phyloP scores from a whole-genome alignment of 2,113 vertebrate species.

The Boleophthalmus pectinirostris region DNA sequence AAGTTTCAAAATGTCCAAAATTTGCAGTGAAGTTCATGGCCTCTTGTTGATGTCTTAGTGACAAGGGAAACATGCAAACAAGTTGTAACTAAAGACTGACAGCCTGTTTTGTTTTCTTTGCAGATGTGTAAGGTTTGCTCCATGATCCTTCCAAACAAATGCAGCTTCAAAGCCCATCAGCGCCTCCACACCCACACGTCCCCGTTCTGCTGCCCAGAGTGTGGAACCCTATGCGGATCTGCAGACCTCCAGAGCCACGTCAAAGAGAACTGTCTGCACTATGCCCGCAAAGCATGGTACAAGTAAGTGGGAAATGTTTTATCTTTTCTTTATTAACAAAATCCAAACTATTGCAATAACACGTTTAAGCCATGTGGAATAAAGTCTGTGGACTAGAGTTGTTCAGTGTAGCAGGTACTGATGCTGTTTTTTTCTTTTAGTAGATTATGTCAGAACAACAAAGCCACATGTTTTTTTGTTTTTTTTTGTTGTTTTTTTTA shows the following conservation, averaged over 20 bases:
- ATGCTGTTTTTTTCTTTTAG: no score
- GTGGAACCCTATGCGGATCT: conserved; percentile 86
- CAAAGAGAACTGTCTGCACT: conserved; percentile 95
- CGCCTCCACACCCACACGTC: conserved; percentile 93
- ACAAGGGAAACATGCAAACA: neutral
- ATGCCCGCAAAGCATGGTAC: conserved; percentile 91
- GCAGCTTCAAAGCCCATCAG: conserved; percentile 91
- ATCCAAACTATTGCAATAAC: no score
- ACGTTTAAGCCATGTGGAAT: no score
- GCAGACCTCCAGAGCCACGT: conserved; percentile 95
- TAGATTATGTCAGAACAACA: no score
- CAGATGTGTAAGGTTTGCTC: conserved; percentile 92
- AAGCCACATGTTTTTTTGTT: no score
- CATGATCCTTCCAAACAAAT: conserved; percentile 95
- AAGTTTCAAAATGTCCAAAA: no score
- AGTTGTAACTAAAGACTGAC: neutral
- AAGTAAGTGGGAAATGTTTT: conserved; percentile 76
- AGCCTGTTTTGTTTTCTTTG: neutral
- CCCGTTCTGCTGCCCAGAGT: conserved; percentile 94
- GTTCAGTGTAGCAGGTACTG: no score
- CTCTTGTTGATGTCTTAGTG: neutral
- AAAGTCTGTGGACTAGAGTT: no score
- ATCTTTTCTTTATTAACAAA: neutral
- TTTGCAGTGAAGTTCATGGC: no score
- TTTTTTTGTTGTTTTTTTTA: no score